Conservation (phyloP, 2,888 invertebrate genomes). For the Diarsia rubi region DNA sequence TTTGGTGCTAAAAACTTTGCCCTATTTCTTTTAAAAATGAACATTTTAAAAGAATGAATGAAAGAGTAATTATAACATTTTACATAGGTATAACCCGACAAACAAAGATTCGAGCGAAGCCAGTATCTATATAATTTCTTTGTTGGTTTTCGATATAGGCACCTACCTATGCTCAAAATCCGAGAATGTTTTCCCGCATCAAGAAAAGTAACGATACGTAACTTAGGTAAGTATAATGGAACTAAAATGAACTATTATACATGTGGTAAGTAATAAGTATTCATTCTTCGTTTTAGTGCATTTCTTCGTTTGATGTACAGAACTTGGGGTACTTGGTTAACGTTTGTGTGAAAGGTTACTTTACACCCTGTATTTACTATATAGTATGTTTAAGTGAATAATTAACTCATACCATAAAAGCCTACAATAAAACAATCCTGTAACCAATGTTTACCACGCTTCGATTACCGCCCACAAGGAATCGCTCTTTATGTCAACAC, state of each 20-base stretch:
- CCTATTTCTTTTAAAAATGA: constrained; percentile 33
- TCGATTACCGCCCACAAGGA: background rate
- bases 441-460: background rate
- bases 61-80: constrained; percentile 18
- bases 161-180: background rate
- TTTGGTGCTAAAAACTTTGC: constrained; percentile 6
- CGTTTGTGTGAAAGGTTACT: too few relatives aligned
- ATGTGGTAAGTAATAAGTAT: background rate
- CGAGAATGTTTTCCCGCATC: constrained; percentile 5
- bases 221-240: background rate
- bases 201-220: background rate
- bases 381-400: too few relatives aligned
- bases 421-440: background rate
- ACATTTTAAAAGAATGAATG: background rate
- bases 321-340: too few relatives aligned
- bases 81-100: background rate
- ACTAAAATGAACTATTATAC: background rate
- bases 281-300: background rate
- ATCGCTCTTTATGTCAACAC: background rate
- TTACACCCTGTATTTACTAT: too few relatives aligned
- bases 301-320: too few relatives aligned
- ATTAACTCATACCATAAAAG: too few relatives aligned
- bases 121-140: constrained; percentile 12
- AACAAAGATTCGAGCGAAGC: background rate
- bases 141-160: constrained; percentile 13